A percentile compares a stretch with the other conserved stretches of the same genome.
Evolutionary conservation across 2,888 invertebrate species (phyloP).

Genomic region (Megamerina dolium): DNA sequence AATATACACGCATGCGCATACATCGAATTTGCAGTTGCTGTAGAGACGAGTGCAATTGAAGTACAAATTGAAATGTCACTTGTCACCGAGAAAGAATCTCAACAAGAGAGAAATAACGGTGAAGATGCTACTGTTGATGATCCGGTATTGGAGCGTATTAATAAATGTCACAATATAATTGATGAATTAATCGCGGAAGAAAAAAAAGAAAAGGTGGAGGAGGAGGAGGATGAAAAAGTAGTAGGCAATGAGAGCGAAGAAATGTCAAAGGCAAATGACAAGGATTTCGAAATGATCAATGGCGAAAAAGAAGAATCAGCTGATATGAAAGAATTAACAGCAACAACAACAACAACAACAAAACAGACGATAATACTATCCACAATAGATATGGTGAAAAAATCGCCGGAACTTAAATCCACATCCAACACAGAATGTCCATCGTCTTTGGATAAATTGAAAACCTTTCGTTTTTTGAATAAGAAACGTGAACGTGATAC

Average conservation of each 20-base stretch:
- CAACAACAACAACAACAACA: too few species aligned
- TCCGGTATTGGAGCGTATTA: too few species aligned
- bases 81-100: constrained; percentile 10
- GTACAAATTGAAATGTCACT: constrained; percentile 13
- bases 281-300: too few species aligned
- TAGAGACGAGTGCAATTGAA: too few species aligned
- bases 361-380: too few species aligned
- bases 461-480: constrained; percentile 13
- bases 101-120: too few species aligned
- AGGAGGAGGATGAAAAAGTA: not conserved
- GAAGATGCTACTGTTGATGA: constrained; percentile 16
- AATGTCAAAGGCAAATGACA: not conserved
- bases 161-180: too few species aligned
- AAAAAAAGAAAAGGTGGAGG: not conserved
- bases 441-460: constrained; percentile 11
- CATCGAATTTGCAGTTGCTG: too few species aligned
- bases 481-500: constrained; percentile 15
- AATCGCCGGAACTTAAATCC: too few species aligned
- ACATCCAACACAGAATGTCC: constrained; percentile 3
- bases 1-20: too few species aligned
- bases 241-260: not conserved
- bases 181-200: not conserved
- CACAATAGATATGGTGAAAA: too few species aligned
- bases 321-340: too few species aligned
- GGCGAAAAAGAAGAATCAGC: not conserved